These are phyloP conservation scores for Eueremaeus valkanovi DNA, from an alignment of 2,888 invertebrate genomes.

Conservation along the genomic window DNA sequence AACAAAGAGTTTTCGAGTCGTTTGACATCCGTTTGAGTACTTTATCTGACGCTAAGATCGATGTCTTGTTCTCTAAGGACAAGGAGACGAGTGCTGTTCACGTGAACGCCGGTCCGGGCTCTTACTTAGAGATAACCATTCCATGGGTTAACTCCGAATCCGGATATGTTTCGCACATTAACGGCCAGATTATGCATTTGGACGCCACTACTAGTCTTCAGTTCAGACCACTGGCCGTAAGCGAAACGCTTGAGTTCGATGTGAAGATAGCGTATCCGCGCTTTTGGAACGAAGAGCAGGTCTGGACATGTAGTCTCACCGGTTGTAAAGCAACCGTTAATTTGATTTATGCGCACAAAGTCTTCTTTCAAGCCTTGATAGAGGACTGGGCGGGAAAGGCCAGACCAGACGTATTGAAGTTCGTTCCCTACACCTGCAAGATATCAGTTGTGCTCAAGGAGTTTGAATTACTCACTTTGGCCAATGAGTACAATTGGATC, in stretches of 20 bases:
- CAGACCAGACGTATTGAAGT: conserved; percentile 82
- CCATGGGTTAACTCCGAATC: conserved; percentile 86
- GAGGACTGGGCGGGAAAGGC: conserved; percentile 78
- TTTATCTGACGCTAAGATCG: conserved; percentile 86
- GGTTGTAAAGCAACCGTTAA: conserved; percentile 91
- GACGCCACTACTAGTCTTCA: conserved; percentile 93
- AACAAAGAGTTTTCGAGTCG: conserved; percentile 78
- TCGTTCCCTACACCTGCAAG: conserved; percentile 95
- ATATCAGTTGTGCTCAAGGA: conserved; percentile 85
- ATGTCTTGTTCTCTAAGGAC: conserved; percentile 91
- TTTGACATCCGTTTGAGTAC: conserved; percentile 89
- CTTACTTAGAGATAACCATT: conserved; percentile 91
- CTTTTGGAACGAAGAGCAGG: conserved; percentile 93
- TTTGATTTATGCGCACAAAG: conserved; percentile 89
- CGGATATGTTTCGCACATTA: conserved; percentile 84
- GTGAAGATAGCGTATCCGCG: conserved; percentile 83
- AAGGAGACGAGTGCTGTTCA: conserved; percentile 94
- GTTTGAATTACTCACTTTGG: conserved; percentile 85
- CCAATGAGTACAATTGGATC: conserved; percentile 98
- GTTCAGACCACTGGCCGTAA: conserved; percentile 84
- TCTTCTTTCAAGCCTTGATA: conserved; percentile 88
- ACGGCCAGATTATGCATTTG: conserved; percentile 85
- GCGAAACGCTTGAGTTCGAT: conserved; percentile 90
- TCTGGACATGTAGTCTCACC: conserved; percentile 85
- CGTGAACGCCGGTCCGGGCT: conserved; percentile 89